Base-by-base conservation (phyloP, 2,888 invertebrate genomes). In the Drosophila nigricruria region DNA sequence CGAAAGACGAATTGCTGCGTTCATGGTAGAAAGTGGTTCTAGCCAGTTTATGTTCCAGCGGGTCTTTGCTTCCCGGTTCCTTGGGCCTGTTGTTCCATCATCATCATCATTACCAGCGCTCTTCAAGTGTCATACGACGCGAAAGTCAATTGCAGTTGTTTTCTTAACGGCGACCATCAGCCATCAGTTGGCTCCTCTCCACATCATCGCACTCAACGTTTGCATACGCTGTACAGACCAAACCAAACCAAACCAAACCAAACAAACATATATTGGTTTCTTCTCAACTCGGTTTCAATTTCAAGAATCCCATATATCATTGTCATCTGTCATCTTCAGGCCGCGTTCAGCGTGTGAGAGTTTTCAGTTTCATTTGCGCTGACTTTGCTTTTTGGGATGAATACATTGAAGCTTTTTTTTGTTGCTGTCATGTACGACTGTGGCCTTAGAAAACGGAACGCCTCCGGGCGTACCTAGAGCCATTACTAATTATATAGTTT, bases 291-390 rank as follows among this genome's bases (percentile, higher is more conserved):
- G 73, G 76, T 76, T 83, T 82, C 83, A 63, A 63, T 75, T 83
- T 81, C 81, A 79, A 83, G 81, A 83, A 81, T 81, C 77, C 73
- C 82, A 83, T 82, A 74, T 69, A 84, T 82, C 82, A 84, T 81
- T 80, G 83, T 82, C 81, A 77, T 73, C 80, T 77, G 73, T 69
- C 70, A 69, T 72, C 67, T 80, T 77, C 59, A 66, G 62, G 56
- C 65, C 49, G 57, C 18, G 18, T 43, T 30, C 32, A 45, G 52
- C 54, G 70, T 74, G 75, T 71, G 81, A 78, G 76, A 69, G 79
- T 73, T 82, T 82, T 83, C 82, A 69, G 76, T 82, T 82, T 82
- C 83, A 71, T 80, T 82, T 77, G 73, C 43, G 50, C 49, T 43
- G 18, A 71, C 64, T 71, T 18, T 38, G 53, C 53, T 58, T 59